Base-by-base conservation (phyloP, 2,888 invertebrate genomes). In the Synanthedon andrenaeformis region DNA sequence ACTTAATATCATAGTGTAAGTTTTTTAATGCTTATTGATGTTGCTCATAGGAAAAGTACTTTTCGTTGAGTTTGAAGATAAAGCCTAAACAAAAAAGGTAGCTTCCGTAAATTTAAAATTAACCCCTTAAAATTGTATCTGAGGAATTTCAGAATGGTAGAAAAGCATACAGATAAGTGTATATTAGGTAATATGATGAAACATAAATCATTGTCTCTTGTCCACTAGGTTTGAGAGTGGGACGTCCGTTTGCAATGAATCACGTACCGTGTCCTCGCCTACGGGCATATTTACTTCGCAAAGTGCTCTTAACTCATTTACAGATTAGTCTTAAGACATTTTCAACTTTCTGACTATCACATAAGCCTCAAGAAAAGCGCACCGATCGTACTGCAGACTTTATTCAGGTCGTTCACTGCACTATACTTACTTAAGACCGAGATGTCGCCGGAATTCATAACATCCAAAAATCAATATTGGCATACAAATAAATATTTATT, bases 241-340 rank as follows among this genome's bases (percentile, higher is more conserved):
- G 72, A 70, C 67, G 74, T 71, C 72, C 71, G 68, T 69, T 62
- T 67, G 72, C 72, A 72, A 76, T 83, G 80, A 81, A 80, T 82
- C 79, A 82, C 70, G 41, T 66, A 68, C 72, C 64, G 63, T 71
- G 70, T 76, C 72, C 69, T 78, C 79, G 79, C 81, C 82, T 76
- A 83, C 78, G 66, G 70, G 68, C 72, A 71, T 72, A 75, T 75
- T 79, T 79, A 76, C 73, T 71, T 74, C 73, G 69, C 66, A 66
- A 72, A 75, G 70, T 69, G 71, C 69, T 72, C 67, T 58, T 58
- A 49, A 49, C 49, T 23, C 49, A 49, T 49, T 49, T 49, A 17
- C 45, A 45, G 45, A 14, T 17, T 17, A 49, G 12, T 23, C 54
- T 59, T 58, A 58, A 53, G 42, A 58, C 51, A 67, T 61, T 68